These are phyloP conservation scores for Drosophila truncata DNA, from an alignment of 1,140 invertebrate genomes.

Conservation along the genomic window DNA sequence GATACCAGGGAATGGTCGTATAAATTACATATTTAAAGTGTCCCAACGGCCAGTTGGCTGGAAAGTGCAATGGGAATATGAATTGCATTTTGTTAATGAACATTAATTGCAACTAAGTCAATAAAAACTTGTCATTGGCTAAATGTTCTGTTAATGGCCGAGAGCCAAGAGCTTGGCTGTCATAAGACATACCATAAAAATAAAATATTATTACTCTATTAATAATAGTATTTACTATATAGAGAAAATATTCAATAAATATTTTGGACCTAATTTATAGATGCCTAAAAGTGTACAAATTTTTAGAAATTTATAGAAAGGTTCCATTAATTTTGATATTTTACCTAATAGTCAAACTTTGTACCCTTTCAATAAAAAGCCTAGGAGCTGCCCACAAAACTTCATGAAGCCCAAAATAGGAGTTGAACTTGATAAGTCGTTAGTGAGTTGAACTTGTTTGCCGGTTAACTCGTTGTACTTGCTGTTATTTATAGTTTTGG, in stretches of 20 bases:
- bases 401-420: constrained; percentile 12
- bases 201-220: no score
- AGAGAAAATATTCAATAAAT: no score
- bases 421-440: constrained; percentile 27
- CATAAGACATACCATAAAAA: no score
- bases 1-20: constrained; percentile 11
- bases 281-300: background rate
- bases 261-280: background rate
- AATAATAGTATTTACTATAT: background rate
- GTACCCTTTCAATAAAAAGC: background rate
- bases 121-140: constrained; percentile 19
- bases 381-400: background rate
- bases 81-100: constrained; percentile 46
- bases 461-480: constrained; percentile 23
- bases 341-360: background rate
- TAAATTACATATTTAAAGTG: constrained; percentile 12
- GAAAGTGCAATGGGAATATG: constrained; percentile 26
- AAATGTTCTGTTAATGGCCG: constrained; percentile 15
- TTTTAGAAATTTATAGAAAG: background rate
- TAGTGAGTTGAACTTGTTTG: constrained; percentile 38
- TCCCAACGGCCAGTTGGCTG: background rate
- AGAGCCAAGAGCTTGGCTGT: constrained; percentile 10
- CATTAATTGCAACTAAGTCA: constrained; percentile 38
- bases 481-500: constrained; percentile 35
- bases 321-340: background rate